phyloP scores from a whole-genome alignment of 2,797 vertebrate genomes.

The Urosaurus nigricauda region DNA sequence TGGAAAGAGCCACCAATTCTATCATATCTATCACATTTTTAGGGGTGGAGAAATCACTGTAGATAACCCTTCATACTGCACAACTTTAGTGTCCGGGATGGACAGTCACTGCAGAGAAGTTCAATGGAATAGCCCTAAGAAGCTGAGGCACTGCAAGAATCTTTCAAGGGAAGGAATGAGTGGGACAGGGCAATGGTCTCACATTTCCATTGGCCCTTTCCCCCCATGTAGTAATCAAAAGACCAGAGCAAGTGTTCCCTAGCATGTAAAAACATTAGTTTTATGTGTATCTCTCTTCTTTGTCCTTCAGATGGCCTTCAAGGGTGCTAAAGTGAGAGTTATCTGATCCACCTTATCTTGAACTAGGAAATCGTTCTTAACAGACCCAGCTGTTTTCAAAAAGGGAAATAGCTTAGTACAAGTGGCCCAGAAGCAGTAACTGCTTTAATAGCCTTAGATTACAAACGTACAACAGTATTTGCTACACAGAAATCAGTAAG shows the following conservation, averaged over 20 bases:
- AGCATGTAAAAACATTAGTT: constrained; percentile 89
- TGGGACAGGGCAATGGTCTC: constrained; percentile 5
- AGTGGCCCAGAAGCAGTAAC: constrained; percentile 57
- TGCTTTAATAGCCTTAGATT: constrained; percentile 42
- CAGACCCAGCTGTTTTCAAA: constrained; percentile 89
- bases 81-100: constrained; percentile 7
- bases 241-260: constrained; percentile 44
- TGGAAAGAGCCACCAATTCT: background rate
- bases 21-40: background rate
- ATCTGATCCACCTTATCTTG: constrained; percentile 89
- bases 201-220: constrained; percentile 35
- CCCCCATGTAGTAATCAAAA: background rate
- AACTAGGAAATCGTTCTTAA: constrained; percentile 90
- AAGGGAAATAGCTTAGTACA: constrained; percentile 66
- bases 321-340: constrained; percentile 94
- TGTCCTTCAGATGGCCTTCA: constrained; percentile 94
- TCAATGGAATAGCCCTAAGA: constrained; percentile 32
- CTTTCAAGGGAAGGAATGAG: background rate
- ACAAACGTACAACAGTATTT: background rate
- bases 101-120: constrained; percentile 9
- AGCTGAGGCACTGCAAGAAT: constrained; percentile 20
- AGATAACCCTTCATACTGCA: too few species aligned
- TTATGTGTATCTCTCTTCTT: constrained; percentile 84
- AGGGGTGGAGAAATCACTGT: background rate
- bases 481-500: background rate